A percentile compares a stretch with the other conserved stretches of the same genome.
phyloP scores from a whole-genome alignment of 2,113 vertebrate genomes.

The Nibea albiflora region DNA sequence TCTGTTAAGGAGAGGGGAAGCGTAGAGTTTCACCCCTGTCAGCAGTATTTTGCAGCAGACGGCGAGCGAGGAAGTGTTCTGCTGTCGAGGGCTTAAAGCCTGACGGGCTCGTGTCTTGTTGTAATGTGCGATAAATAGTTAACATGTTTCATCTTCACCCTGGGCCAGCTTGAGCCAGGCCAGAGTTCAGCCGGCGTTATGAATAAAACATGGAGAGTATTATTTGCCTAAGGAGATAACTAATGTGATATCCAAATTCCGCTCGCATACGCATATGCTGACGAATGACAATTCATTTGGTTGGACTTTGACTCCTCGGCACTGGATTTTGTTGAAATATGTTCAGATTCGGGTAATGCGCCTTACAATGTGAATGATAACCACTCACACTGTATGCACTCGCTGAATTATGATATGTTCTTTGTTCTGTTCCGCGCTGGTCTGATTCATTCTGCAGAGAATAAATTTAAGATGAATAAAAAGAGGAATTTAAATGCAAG shows the following conservation, averaged over 20 bases:
- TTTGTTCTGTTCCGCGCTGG: conserved; percentile 3
- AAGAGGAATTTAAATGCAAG: conserved; percentile 4
- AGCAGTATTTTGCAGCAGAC: conserved; percentile 67
- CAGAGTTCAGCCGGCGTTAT: conserved; percentile 54
- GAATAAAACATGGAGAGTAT: conserved; percentile 63
- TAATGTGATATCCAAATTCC: conserved; percentile 13
- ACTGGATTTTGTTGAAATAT: conserved; percentile 18
- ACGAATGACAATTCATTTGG: conserved; percentile 37
- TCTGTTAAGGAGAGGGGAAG: conserved; percentile 58
- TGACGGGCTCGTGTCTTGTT: conserved; percentile 41
- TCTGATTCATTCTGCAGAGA: conserved; percentile 30
- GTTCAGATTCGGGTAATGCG: conserved; percentile 18
- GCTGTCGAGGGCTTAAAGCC: conserved; percentile 45
- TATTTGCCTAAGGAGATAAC: conserved; percentile 34
- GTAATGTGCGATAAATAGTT: conserved; percentile 69
- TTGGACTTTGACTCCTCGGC: conserved; percentile 7
- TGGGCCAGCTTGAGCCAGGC: conserved; percentile 51
- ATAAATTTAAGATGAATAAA: neutral
- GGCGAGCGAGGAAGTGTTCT: neutral
- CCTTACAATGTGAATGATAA: conserved; percentile 29
- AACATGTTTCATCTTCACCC: conserved; percentile 53
- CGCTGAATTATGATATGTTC: conserved; percentile 31
- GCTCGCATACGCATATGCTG: neutral
- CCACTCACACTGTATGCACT: neutral
- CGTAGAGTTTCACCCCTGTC: conserved; percentile 61